Base-by-base conservation (phyloP, 2,888 invertebrate species). In the Cremastinae sp. region DNA sequence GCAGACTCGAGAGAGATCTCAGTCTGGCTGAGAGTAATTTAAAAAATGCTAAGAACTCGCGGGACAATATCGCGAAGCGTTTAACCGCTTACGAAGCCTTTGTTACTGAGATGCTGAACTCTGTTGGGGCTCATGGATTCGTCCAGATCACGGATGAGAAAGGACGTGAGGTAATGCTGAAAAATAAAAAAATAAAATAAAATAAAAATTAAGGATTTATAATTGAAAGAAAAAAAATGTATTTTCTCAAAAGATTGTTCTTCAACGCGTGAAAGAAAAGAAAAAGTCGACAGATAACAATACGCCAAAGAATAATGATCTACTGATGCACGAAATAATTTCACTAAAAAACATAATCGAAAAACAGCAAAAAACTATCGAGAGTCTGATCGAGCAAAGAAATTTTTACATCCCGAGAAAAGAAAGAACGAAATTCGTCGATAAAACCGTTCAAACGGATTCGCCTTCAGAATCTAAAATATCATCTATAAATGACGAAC, bases 21-120 rank as follows among this genome's bases (percentile, higher is more conserved):
- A 78, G 68, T 10, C 54, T 79, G 38, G 78, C 74, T 3, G 80
- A 80, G 68, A 75, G 36, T 20, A 38, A 70, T 14, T 49, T 73
- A 36, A 79, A 71, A 41, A 76, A 77, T 36, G 74, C 54, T 0
- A 77, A 74, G 34, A 61, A 71, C 34, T 74, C 77, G 14, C 71
- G 78, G 3, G 74, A 71, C 1, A 74, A 74, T 66, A 41, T 79
- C 0, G 45, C 59, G 7, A 74, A 69, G 61, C 73, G 79, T 62
- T 69, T 80, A 51, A 47, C 36, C 28, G 78, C 80, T 41, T 78
- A 80, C 69, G 79, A 80, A 43, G 54, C 59, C 64, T 80, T 80
- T 43, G 78, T 79, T 43, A 53, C 75, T 7, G 79, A 79, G 58
- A 79, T 80, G 80, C 53, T 80, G 7, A 71, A 43, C 10, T 75